Conservation (phyloP, 53 echinoderm and acorn worm species). For the Pentamera pediparva region DNA sequence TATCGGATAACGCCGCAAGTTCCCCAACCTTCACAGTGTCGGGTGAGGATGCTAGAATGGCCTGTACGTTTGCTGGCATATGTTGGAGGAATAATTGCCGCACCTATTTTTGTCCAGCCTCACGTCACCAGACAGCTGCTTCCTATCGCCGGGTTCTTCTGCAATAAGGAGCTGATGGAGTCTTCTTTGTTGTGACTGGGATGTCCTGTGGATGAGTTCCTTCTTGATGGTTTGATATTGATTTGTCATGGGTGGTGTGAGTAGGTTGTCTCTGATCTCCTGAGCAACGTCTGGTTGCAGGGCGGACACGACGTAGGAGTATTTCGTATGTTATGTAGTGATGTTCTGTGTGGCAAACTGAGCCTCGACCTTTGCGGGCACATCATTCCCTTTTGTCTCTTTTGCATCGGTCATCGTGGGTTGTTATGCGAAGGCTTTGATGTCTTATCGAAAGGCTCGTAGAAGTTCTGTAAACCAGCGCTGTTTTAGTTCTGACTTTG, state of each 20-base stretch:
- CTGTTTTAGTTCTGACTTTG: no score
- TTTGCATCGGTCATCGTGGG: no score
- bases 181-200: conserved; percentile 11
- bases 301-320: no score
- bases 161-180: conserved; percentile 13
- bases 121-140: conserved; percentile 8
- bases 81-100: conserved; percentile 22
- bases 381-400: not conserved
- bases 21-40: no score
- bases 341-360: conserved; percentile 4
- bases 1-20: no score
- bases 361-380: conserved; percentile 3
- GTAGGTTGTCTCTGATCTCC: no score
- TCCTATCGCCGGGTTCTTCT: conserved; percentile 6
- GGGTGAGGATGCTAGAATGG: conserved; percentile 3
- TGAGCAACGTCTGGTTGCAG: not conserved
- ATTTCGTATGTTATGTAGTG: not conserved
- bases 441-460: not conserved
- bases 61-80: conserved; percentile 1
- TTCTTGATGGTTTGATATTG: not conserved
- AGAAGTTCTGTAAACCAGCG: not conserved
- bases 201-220: not conserved
- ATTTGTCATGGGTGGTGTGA: not conserved
- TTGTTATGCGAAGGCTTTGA: not conserved
- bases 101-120: conserved; percentile 1